Base-by-base conservation (phyloP, 2,113 vertebrate genomes). In the Podarcis raffonei region DNA sequence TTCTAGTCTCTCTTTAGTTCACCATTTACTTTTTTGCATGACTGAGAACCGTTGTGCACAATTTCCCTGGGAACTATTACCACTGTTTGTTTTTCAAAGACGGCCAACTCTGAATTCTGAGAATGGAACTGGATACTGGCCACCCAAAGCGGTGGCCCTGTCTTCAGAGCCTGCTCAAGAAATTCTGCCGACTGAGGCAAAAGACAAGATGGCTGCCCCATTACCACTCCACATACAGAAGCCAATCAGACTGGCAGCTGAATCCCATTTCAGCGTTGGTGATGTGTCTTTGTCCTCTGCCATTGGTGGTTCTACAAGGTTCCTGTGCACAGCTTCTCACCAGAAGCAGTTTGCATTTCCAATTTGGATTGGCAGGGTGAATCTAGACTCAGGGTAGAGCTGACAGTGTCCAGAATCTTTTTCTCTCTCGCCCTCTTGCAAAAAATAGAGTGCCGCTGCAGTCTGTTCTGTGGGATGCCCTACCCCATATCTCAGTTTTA, bases 11-110 rank as follows among this genome's bases (percentile, higher is more conserved):
- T 32, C 84, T 86, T 16, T 90, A 30, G 32, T 85, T 23, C 42
- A 81, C 4, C 30, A 81, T 71, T 89, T 85, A 69, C 23, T 66
- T 15, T 89, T 82, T 27, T 53, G 13, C 82, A 90, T 88, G 66
- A 22, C 30, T 83, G 84, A 35, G 32, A 59, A 74, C 71, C 82
- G 13, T 27, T 18, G 0, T 68, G 72, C 6, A 22, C 22, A 2
- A 74, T 89, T 89, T 90, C 62, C 3, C 0, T 84, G 32, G 53
- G 25, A 75, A 65, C 16, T n/a, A 9, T 25, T 42, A 1, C 2
- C 13, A 27, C 57, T 32, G 23, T 25, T 66, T 37, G 11, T 12
- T 77, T 62, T 13, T 69, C 2, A 77, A 85, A 37, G 32, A 75
- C 9, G 7, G 13, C 23, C 22, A 85, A 30, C 22, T 65, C 57